Evolutionary conservation across 2,888 invertebrate genomes (phyloP), one percentile per base, ranked within the genome.

Genomic region (Cepaea hortensis): DNA sequence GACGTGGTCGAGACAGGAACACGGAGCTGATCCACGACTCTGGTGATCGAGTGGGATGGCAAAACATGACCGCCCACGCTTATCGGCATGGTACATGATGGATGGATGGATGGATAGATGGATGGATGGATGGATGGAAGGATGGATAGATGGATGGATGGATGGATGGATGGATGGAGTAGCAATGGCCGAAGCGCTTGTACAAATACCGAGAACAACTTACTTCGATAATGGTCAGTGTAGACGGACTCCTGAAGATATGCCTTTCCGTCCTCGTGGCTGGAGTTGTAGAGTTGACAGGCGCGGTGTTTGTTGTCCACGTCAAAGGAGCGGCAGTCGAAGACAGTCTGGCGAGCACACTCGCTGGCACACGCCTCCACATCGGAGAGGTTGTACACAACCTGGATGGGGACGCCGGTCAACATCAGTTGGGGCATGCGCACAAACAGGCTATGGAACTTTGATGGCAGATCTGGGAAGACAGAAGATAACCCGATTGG

Each of bases 291-390:
- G 11, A 93, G 88, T 55, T 90, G 89, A 86, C 93, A 94, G 23
- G 89, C 88, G 62, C 88, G 86, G 13, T 88, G 81, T 55, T 87
- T 84, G 89, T 92, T 93, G 89, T 93, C 93, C 73, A 92, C 90
- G 88, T 93, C 93, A 85, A 93, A 93, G 3, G 93, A 93, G 86
- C 91, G 91, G 88, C 93, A 94, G 79, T 93, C 92, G 88, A 93
- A 93, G 20, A 87, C 88, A n/a, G 90, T 89, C 86, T 92, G 91
- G 82, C 88, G 89, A 13, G 89, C 91, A 84, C 92, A 92, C 46
- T 83, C 65, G 9, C 89, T 87, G 50, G 93, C 91, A 87, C 94
- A 94, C 11, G 68, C 87, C 68, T 92, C 93, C 0, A 93, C 90
- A 9, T 90, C 88, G 5, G 89, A 84, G 70, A 85, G 73, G 88